These are phyloP conservation scores for Cyprinus carpio DNA, from an alignment of 2,113 vertebrate genomes.

Conservation along the genomic window DNA sequence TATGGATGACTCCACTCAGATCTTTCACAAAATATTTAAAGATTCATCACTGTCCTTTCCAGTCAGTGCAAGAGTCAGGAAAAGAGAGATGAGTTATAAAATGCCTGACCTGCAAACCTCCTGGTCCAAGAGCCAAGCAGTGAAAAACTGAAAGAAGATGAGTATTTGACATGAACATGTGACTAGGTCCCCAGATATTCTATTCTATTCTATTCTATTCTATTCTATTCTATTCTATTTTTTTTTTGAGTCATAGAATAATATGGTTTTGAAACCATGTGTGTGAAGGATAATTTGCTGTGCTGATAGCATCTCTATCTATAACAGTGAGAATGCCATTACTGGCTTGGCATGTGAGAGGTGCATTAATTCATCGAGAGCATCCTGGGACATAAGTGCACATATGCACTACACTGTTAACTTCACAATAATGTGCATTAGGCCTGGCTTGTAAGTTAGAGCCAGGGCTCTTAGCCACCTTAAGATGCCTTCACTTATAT, in stretches of 20 bases:
- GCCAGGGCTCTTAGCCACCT: constrained; percentile 39
- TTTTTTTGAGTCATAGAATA: not conserved
- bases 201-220: not conserved
- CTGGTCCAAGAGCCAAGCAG: not conserved
- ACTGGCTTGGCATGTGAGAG: not conserved
- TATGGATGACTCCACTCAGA: not conserved
- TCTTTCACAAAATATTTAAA: not conserved
- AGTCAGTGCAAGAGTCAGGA: not conserved
- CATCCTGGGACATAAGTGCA: constrained; percentile 28
- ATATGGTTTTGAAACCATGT: not conserved
- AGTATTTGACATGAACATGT: not conserved
- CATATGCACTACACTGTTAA: constrained; percentile 25
- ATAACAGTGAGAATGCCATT: constrained; percentile 29
- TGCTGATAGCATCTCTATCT: not conserved
- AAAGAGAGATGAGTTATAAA: not conserved
- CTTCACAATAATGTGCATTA: constrained; percentile 41
- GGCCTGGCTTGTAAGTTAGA: constrained; percentile 46
- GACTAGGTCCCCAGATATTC: no score
- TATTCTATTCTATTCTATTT: not conserved
- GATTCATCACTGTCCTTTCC: not conserved
- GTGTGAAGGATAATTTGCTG: not conserved
- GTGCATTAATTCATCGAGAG: constrained; percentile 10
- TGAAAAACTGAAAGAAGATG: not conserved
- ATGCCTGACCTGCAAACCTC: not conserved
- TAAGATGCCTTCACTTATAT: constrained; percentile 49